Base-by-base conservation (phyloP, 2,113 vertebrate genomes). In the Lophochroa leadbeateri region DNA sequence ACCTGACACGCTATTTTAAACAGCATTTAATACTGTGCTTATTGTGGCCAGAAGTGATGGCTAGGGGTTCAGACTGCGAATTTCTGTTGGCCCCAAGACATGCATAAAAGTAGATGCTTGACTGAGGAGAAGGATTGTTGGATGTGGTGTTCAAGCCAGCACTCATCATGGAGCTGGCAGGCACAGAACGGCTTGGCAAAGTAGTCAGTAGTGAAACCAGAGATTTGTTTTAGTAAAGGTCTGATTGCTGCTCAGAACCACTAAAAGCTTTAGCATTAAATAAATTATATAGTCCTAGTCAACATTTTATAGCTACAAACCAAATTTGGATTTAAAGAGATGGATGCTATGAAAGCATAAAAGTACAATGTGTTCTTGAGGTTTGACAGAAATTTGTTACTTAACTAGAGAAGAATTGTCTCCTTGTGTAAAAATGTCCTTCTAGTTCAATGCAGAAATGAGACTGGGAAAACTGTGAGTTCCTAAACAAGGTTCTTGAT, bases 251-350 rank as follows among this genome's bases (percentile, higher is more conserved):
- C 63, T 92, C 25, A 24, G 79, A 91, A 91, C 94, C 96, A 82
- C 92, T 87, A 92, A 96, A 92, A 87, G 70, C 65, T 93, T 87
- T 82, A 94, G 70, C 60, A 82, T 96, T 79, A 76, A 76, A 96
- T 88, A 97, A 96, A 94, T 96, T 86, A 85, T 53, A 85, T 60
- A 94, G 75, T 86, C 50, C 64, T 81, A 94, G 96, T 93, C 76
- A 88, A 41, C 19, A 1, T 94, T 95, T 95, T 96, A 93, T 91
- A 96, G 92, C 88, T 95, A 61, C 83, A 87, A 93, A 89, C 86
- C 83, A 71, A 92, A 87, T 94, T 82, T 95, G 92, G 88, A 89
- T 86, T 95, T 53, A 63, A 86, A 79, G 76, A 86, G 74, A 29
- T 11, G 67, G 69, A 28, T 90, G 13, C 61, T 91, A 14, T 61